Evolutionary conservation across 2,797 vertebrate genomes (phyloP), one percentile per base, ranked within the genome.

Genomic region (Enteromius anoplus): DNA sequence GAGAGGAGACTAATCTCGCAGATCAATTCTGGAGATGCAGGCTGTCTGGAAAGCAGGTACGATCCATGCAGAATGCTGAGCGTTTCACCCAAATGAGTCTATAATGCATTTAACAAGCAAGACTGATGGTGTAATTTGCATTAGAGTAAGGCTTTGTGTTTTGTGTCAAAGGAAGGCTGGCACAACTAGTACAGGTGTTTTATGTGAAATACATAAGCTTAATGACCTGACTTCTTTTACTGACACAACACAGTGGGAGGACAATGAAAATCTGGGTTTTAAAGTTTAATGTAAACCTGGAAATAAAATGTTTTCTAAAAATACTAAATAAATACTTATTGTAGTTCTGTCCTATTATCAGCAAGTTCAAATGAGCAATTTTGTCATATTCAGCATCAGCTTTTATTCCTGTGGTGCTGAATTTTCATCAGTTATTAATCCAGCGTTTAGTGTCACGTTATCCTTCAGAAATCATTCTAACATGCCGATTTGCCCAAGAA

Each of bases 1-100:
- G 79, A 47, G 79, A 75, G 64, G 49, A 79, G 80, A 83, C 72
- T 69, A 84, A 85, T 85, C 82, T 76, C 45, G 11, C 82, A 51
- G 79, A 81, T 79, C 75, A 80, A 77, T 87, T 76, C 75, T 85
- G 82, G 84, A 82, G 82, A 85, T 75, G 71, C 47, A 65, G 65
- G 19, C n/a, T 15, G 58, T 71, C 82, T 73, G 68, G 29, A 73
- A 60, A 49, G 55, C 64, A 55, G 49, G 58, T 60, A 72, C 69
- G 55, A 73, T 83, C 68, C 45, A 40, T 26, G 60, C 29, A 53
- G 80, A 82, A 75, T 82, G 80, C 72, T 58, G 80, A 82, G 62
- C 23, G 4, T 66, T 64, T 75, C 34, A 68, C 32, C 45, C 71
- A 66, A 58, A 75, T 76, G 60, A 82, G 62, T 76, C 34, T 45